These are phyloP conservation scores for Colaptes auratus DNA, from an alignment of 2,113 vertebrate genomes.

Conservation along the genomic window DNA sequence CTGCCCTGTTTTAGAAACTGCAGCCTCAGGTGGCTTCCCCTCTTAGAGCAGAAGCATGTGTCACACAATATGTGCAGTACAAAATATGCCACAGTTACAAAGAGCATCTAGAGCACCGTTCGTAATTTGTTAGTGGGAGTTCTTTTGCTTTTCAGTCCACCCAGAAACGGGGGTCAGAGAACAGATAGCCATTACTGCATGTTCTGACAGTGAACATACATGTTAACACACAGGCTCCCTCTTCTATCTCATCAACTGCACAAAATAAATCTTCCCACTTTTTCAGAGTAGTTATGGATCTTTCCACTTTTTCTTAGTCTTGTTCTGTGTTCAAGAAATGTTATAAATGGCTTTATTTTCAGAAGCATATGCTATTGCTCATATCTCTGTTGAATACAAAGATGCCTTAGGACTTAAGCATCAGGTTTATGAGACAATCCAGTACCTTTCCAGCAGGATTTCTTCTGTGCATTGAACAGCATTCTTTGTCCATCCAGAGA, in stretches of 20 bases:
- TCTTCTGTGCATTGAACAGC: background rate
- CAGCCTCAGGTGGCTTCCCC: background rate
- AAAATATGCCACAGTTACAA: fast-evolving
- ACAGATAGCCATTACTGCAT: background rate
- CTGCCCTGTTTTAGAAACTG: background rate
- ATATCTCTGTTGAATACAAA: background rate
- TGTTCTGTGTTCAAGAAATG: background rate
- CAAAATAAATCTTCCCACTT: background rate
- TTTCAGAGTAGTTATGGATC: background rate
- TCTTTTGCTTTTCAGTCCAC: background rate
- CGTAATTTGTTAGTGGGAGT: background rate
- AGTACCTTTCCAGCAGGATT: background rate
- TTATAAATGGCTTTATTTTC: background rate
- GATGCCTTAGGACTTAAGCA: background rate
- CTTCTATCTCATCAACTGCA: background rate
- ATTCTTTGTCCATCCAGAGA: background rate
- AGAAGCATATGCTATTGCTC: background rate
- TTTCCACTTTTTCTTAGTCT: background rate
- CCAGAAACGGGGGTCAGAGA: background rate
- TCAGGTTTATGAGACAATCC: background rate
- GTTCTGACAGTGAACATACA: background rate
- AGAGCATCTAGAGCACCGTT: background rate
- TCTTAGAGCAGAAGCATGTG: background rate
- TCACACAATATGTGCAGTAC: background rate
- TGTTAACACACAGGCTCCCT: background rate